Base-by-base conservation (phyloP, 2,888 invertebrate genomes). In the Hyposoter didymator region DNA sequence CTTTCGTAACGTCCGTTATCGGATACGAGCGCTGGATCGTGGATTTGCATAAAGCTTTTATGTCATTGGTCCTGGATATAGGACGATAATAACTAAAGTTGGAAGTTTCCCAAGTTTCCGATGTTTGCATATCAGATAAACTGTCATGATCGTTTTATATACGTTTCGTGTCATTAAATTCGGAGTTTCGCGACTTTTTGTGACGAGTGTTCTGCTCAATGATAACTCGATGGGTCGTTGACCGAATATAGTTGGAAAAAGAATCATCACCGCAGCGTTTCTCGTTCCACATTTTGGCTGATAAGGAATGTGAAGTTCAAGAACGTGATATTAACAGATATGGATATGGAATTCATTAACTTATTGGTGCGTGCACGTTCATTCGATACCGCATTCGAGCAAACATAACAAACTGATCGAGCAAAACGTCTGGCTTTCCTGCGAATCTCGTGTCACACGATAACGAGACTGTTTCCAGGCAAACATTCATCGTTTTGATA, bases 401-500 rank as follows among this genome's bases (percentile, higher is more conserved):
- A 59, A 59, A 28, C 5, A 59, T 59, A 28, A 59, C 14, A 10
- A 59, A 59, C 22, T 59, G 1, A 59, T 59, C 14, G 28, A 22
- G 19, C 47, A 64, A 52, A 78, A 19, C 39, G 80, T 73, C 73
- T 80, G 64, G 64, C 72, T 52, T 49, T 73, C 62, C n/a, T 39
- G 49, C 64, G n/a, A 70, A 49, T 49, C 39, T 62, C 22, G 32
- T 43, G 32, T 43, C n/a, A 59, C 19, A 59, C 45, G 78, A 82
- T 74, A 82, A 73, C 59, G 70, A 66, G n/a, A 73, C 6, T 49
- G 43, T 17, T 59, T 59, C 22, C 47, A 43, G 8, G 32, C 45
- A 59, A 55, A 19, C 70, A 78, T 32, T 14, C 45, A 70, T 49
- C 17, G 45, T 64, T 64, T 74, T 73, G 78, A 84, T 78, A 78